These are phyloP conservation scores for Philopedon plagiatum DNA, from an alignment of 2,888 invertebrate species.

Conservation along the genomic window DNA sequence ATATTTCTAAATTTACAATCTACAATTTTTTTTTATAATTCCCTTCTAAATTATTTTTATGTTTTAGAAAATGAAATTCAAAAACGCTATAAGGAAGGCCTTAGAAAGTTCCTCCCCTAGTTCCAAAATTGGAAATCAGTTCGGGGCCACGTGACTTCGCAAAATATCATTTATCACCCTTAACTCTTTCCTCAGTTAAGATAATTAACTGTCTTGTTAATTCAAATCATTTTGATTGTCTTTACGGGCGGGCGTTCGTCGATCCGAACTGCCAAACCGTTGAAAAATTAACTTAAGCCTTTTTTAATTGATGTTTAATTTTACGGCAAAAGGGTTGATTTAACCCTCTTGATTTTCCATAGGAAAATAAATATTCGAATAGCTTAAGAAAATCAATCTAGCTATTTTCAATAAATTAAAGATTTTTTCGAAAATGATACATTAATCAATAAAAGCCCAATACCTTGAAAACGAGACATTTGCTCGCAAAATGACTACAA, in stretches of 20 bases:
- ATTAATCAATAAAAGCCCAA: too few species aligned
- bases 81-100: not conserved
- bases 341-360: not conserved
- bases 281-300: slow-evolving; percentile 49
- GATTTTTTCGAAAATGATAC: too few species aligned
- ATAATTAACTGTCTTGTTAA: slow-evolving; percentile 51
- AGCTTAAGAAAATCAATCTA: not conserved
- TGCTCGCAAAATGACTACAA: too few species aligned
- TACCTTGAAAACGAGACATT: too few species aligned
- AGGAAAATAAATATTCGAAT: not conserved
- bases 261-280: slow-evolving; percentile 43
- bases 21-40: too few species aligned
- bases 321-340: slow-evolving; percentile 16
- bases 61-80: too few species aligned
- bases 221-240: slow-evolving; percentile 51
- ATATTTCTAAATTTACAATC: too few species aligned
- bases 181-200: slow-evolving; percentile 43
- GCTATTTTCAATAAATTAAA: not conserved
- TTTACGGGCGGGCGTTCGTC: slow-evolving; percentile 38
- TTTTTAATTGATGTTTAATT: slow-evolving; percentile 49
- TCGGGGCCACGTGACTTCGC: slow-evolving; percentile 41
- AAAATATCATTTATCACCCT: slow-evolving; percentile 49
- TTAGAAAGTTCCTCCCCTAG: slow-evolving; percentile 6
- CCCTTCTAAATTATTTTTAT: too few species aligned
- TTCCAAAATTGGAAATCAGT: slow-evolving; percentile 3